These are phyloP conservation scores for Spialia ferax DNA, from an alignment of 2,888 invertebrate genomes.

Conservation along the genomic window DNA sequence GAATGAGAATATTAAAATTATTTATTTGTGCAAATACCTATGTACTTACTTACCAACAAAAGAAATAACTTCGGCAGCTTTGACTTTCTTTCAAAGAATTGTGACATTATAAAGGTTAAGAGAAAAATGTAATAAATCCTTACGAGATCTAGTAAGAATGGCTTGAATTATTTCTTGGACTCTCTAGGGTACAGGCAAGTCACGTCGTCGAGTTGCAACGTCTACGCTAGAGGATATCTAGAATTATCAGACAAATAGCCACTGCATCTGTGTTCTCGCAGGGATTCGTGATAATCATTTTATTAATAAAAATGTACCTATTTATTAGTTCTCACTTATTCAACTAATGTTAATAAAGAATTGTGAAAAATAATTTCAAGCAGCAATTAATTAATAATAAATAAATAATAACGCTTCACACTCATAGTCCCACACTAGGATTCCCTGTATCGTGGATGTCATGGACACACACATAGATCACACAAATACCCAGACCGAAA, in stretches of 20 bases:
- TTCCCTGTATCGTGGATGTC: no score
- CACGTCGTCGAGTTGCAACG: conserved; percentile 14
- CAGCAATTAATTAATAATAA: no score
- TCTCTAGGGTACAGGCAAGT: conserved; percentile 5
- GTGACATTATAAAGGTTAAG: not conserved
- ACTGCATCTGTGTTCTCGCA: conserved; percentile 4
- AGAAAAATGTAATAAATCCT: conserved; percentile 5
- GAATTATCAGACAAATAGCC: conserved; percentile 13
- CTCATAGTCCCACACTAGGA: no score
- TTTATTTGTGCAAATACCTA: no score
- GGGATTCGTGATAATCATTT: not conserved
- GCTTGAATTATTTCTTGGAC: not conserved
- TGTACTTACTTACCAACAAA: no score
- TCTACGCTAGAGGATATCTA: not conserved
- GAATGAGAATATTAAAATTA: no score
- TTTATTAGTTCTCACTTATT: not conserved
- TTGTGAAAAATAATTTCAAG: no score
- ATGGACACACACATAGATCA: no score
- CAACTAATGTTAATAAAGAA: no score
- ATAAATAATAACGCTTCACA: no score
- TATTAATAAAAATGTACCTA: not conserved
- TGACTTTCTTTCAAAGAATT: conserved; percentile 3
- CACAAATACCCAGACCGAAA: no score
- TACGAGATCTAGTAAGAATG: conserved; percentile 5
- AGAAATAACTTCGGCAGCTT: no score